Conservation (phyloP, 2,113 vertebrate species). For the Austrofundulus limnaeus region DNA sequence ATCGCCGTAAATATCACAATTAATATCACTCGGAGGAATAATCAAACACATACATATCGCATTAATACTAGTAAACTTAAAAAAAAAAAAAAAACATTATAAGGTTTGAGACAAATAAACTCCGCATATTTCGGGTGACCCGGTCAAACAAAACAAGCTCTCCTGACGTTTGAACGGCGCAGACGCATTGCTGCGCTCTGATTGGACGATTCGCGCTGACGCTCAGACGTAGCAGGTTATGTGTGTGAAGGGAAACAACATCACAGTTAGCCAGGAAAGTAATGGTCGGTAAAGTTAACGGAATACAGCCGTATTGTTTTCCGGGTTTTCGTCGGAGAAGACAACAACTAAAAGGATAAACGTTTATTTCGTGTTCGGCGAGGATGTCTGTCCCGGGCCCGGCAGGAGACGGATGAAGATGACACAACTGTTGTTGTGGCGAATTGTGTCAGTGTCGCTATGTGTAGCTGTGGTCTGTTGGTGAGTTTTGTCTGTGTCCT, state of each 20-base stretch:
- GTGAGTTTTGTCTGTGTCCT: slow-evolving; percentile 71
- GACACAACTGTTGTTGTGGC: slow-evolving; percentile 61
- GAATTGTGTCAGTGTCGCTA: slow-evolving; percentile 68
- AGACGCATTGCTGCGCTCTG: not conserved
- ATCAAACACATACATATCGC: no score
- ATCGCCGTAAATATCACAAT: no score
- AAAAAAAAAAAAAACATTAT: no score
- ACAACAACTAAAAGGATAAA: not conserved
- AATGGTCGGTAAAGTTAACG: not conserved
- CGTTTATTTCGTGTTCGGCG: slow-evolving; percentile 22
- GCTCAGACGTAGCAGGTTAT: slow-evolving; percentile 20
- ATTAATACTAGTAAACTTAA: no score
- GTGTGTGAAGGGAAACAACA: slow-evolving; percentile 24
- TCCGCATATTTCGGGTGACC: not conserved
- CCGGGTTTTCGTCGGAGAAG: not conserved
- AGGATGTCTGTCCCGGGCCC: slow-evolving; percentile 74
- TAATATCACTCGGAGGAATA: no score
- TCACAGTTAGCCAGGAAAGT: slow-evolving; percentile 20
- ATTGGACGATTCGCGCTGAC: slow-evolving; percentile 35
- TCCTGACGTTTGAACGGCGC: slow-evolving; percentile 42
- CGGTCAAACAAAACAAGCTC: not conserved
- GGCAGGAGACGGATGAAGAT: slow-evolving; percentile 74
- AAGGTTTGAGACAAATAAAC: not conserved
- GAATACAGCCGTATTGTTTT: not conserved
- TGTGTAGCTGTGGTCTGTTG: slow-evolving; percentile 55